Base-by-base conservation (phyloP, 2,888 invertebrate species). In the Rhingia campestris region DNA sequence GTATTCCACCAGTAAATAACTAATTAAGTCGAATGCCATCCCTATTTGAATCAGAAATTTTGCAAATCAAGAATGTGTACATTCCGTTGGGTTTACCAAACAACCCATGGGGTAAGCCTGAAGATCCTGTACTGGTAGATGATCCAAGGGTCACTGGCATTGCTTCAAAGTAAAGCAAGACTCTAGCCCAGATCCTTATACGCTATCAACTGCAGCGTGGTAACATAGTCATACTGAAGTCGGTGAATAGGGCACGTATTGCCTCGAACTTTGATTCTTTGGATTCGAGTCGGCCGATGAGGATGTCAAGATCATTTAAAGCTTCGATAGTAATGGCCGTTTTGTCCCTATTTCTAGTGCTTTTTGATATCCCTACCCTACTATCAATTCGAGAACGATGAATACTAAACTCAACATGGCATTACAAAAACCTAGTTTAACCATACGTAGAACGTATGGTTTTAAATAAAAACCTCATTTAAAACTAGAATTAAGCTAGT, bases 61-160 rank as follows among this genome's bases (percentile, higher is more conserved):
- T 95, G 96, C 90, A 93, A 94, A 81, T 91, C 93, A n/a, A n/a
- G 0, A 94, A 93, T 22, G 92, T 54, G 94, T 98, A 97, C 92
- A 96, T 96, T 87, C 96, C 97, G 0, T 92, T 97, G n/a, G 97
- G 97, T 4, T 95, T 96, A 0, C 96, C 96, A 0, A 96, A 96
- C 89, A 93, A 96, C 77, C 96, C 96, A n/a, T 96, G 95, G 94
- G 95, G 95, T 2, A 94, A 95, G 89, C 94, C 95, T 0, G 95
- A 91, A 0, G 95, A 96, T 77, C 94, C 95, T 0, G 93, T 93
- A 75, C 91, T 97, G 4, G 89, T 97, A 89, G 95, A 96, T 0
- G 96, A 97, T 89, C 92, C 94, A 22, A 95, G 94, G 89, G 90
- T 95, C 87, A 93, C 90, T 58, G 88, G 87, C 14, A 89, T 91